Conservation (phyloP, 2,888 invertebrate species). For the Heliothis peltigera region DNA sequence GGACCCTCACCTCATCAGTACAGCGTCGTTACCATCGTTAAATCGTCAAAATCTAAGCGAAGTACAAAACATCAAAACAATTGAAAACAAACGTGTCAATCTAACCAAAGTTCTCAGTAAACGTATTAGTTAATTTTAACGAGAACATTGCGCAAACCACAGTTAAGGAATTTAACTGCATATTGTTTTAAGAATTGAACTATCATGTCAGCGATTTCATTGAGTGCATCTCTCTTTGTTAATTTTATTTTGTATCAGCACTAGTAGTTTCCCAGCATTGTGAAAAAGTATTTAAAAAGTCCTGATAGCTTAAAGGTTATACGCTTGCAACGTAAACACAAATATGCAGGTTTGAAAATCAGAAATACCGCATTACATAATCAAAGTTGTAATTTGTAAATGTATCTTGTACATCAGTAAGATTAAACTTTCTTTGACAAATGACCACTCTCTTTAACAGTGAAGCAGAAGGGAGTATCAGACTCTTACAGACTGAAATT, state of each 20-base stretch:
- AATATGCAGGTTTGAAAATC: too few species aligned
- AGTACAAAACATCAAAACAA: constrained; percentile 47
- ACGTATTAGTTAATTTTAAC: constrained; percentile 63
- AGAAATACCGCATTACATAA: too few species aligned
- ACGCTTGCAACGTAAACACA: too few species aligned
- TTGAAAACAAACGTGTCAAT: constrained; percentile 59
- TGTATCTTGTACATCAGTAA: too few species aligned
- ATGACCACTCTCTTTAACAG: too few species aligned
- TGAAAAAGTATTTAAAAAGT: background rate
- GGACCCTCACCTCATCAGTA: too few species aligned
- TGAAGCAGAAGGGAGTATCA: too few species aligned
- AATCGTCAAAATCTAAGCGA: constrained; percentile 13
- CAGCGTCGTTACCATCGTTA: too few species aligned
- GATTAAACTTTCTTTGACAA: too few species aligned
- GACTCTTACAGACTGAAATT: too few species aligned
- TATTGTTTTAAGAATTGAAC: constrained; percentile 59
- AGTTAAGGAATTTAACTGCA: constrained; percentile 56
- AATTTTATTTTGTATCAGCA: constrained; percentile 30
- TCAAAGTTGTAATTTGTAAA: too few species aligned
- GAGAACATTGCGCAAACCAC: constrained; percentile 62
- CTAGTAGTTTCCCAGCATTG: constrained; percentile 19
- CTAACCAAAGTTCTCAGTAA: constrained; percentile 58
- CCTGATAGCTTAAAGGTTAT: too few species aligned
- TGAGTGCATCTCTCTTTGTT: constrained; percentile 41
- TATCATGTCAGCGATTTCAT: constrained; percentile 46